Percentiles rank a stretch among this genome's conserved stretches.
Evolutionary conservation across 2,888 invertebrate genomes (phyloP).

Genomic region (Megaustenia siamemsis): DNA sequence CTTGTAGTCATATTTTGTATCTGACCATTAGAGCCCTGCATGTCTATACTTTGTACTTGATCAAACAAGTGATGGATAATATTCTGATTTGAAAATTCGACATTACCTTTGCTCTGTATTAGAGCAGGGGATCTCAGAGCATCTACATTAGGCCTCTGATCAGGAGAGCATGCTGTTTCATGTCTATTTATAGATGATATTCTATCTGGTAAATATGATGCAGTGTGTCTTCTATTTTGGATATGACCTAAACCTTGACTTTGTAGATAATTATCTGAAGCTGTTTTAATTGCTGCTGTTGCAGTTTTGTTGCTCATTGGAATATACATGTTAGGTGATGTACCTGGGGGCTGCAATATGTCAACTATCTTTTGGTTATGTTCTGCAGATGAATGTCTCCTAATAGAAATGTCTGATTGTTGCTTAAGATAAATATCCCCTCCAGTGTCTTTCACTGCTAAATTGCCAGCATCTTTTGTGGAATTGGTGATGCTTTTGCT

Average conservation of each 20-base stretch:
- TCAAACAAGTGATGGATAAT: constrained; percentile 23
- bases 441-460: not conserved
- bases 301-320: no score
- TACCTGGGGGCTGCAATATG: not conserved
- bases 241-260: not conserved
- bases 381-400: constrained; percentile 17
- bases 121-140: not conserved
- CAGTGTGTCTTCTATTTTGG: constrained; percentile 7
- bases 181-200: not conserved
- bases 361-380: not conserved
- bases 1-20: not conserved
- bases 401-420: constrained; percentile 3
- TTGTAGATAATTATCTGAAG: not conserved
- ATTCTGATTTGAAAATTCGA: constrained; percentile 5
- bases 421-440: not conserved
- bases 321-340: not conserved
- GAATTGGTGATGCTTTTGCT: not conserved
- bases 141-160: constrained; percentile 3
- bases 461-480: not conserved
- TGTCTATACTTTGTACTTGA: constrained; percentile 23
- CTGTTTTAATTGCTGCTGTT: not conserved
- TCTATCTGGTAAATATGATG: not conserved
- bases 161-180: not conserved
- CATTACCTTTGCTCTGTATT: not conserved
- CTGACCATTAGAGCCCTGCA: not conserved